phyloP scores from a whole-genome alignment of 2,113 vertebrate species.

The Ploceus nigricollis region DNA sequence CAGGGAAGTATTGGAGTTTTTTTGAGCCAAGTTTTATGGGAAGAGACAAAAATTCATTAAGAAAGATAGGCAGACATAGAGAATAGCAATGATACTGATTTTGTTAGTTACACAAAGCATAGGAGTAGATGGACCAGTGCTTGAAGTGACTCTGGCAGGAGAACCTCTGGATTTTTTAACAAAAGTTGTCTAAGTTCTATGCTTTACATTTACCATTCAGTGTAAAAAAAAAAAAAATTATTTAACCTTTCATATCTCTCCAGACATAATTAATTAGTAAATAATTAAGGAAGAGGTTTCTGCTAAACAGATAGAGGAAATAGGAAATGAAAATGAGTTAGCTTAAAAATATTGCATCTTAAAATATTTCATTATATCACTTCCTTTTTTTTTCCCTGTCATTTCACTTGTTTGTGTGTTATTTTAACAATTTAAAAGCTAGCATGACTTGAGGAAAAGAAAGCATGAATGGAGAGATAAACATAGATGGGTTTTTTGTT shows the following conservation, averaged over 20 bases:
- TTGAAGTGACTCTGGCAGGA: neutral
- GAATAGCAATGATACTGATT: neutral
- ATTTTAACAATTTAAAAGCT: neutral
- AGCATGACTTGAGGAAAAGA: neutral
- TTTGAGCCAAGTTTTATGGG: neutral
- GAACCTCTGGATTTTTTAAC: neutral
- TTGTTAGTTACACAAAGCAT: neutral
- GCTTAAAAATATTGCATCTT: neutral
- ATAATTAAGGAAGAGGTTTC: neutral
- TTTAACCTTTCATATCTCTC: neutral
- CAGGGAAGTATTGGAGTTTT: rapidly evolving
- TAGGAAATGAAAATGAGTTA: neutral
- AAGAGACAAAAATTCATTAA: neutral
- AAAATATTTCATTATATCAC: neutral
- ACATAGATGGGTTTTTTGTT: rapidly evolving
- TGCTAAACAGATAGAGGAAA: neutral
- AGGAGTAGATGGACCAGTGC: neutral
- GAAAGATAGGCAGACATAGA: neutral
- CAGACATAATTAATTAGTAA: neutral
- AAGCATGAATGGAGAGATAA: neutral
- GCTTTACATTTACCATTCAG: neutral
- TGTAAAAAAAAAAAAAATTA: neutral
- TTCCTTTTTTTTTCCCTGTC: neutral
- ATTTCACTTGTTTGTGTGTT: neutral
- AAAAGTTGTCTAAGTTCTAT: neutral